These are phyloP conservation scores for Tuberolachnus salignus DNA, from an alignment of 2,888 invertebrate species.

Conservation along the genomic window DNA sequence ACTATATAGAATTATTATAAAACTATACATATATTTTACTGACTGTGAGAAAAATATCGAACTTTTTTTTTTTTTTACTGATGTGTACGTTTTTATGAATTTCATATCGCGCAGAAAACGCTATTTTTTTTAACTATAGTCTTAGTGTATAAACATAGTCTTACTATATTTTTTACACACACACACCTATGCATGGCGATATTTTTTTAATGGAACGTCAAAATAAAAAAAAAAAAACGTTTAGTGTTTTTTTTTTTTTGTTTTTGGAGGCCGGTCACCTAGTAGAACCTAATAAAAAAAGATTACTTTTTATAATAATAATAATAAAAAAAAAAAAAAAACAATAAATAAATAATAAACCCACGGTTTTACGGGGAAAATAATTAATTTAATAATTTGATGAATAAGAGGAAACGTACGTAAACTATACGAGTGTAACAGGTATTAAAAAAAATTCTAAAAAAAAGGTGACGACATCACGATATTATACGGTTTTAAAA, in stretches of 20 bases:
- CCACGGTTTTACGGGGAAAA: not conserved
- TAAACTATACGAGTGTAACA: no score
- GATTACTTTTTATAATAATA: not conserved
- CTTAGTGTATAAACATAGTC: not conserved
- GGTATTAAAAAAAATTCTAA: no score
- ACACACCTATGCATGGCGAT: no score
- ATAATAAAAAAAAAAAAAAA: not conserved
- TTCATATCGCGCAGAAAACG: no score
- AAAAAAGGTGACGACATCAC: no score
- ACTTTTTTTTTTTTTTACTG: no score
- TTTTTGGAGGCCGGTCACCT: not conserved
- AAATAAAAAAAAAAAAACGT: not conserved
- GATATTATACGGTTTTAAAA: not conserved
- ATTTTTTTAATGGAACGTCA: not conserved
- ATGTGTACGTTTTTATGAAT: no score
- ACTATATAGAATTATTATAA: no score
- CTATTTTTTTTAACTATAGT: not conserved
- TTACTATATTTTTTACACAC: no score
- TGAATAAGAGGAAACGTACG: no score
- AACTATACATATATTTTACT: no score
- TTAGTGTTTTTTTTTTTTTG: not conserved
- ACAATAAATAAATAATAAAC: not conserved
- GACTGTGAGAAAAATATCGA: no score
- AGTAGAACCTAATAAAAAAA: not conserved
- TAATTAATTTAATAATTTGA: not conserved